Conservation (phyloP, 2,888 invertebrate genomes). For the Andrena haemorrhoa region DNA sequence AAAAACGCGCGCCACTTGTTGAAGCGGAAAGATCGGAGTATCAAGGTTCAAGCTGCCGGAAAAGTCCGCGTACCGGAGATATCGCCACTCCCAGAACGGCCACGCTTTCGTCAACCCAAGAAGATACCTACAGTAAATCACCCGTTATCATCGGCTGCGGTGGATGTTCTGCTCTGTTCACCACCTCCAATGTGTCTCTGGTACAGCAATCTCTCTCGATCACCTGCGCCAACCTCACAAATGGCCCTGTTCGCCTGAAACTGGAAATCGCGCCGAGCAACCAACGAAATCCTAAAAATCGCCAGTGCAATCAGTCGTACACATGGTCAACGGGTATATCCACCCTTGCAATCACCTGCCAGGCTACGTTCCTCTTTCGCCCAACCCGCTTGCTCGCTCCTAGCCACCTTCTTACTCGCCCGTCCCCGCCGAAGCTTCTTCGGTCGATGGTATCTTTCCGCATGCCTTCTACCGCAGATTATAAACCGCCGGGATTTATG, state of each 20-base stretch:
- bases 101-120: constrained; percentile 18
- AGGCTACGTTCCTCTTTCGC: constrained; percentile 43
- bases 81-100: not conserved
- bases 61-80: constrained; percentile 8
- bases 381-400: constrained; percentile 44
- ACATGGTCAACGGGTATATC: constrained; percentile 49
- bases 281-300: not conserved
- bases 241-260: not conserved
- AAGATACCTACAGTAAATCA: constrained; percentile 5
- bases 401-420: constrained; percentile 46
- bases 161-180: not conserved
- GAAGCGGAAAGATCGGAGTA: constrained; percentile 54
- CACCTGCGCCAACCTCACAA: not conserved
- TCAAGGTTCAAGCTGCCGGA: constrained; percentile 26
- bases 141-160: not conserved
- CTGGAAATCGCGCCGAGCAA: not conserved
- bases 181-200: not conserved
- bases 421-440: constrained; percentile 52
- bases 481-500: constrained; percentile 82
- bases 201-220: not conserved
- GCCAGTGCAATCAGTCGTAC: constrained; percentile 42
- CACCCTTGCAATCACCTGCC: constrained; percentile 75
- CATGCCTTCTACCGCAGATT: constrained; percentile 79
- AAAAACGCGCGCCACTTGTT: constrained; percentile 61
- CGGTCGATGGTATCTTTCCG: constrained; percentile 78